A percentile compares a stretch with the other conserved stretches of the same genome.
Evolutionary conservation across 1,140 invertebrate genomes (phyloP).

Genomic region (Drosophila albomicans): DNA sequence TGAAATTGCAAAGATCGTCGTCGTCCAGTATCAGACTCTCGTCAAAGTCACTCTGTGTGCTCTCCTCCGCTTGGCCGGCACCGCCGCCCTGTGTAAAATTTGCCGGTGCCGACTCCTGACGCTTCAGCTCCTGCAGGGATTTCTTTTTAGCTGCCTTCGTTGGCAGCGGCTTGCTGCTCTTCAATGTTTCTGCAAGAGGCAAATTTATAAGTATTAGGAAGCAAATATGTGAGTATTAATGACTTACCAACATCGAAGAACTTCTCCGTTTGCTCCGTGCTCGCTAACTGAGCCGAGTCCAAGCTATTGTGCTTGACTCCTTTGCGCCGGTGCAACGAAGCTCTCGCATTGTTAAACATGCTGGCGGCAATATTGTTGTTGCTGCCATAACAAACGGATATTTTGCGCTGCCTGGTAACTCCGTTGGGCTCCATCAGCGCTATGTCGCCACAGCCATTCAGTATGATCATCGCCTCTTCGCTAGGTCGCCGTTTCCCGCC

Average conservation of each 20-base stretch:
- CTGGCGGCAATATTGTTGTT: slow-evolving; percentile 69
- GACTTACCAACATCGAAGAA: slow-evolving; percentile 70
- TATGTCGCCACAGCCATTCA: slow-evolving; percentile 68
- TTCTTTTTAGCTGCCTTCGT: slow-evolving; percentile 57
- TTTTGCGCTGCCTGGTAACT: slow-evolving; percentile 58
- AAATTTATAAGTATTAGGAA: background rate
- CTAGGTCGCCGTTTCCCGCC: slow-evolving; percentile 89
- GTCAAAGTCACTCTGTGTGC: slow-evolving; percentile 69
- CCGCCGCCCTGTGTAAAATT: slow-evolving; percentile 20
- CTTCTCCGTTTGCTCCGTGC: slow-evolving; percentile 51
- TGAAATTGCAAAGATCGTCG: slow-evolving; percentile 79
- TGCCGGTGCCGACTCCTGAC: slow-evolving; percentile 72
- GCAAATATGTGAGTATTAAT: too few species aligned
- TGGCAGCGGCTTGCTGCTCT: slow-evolving; percentile 37
- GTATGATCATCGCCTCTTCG: slow-evolving; percentile 91
- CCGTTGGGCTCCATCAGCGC: slow-evolving; percentile 38
- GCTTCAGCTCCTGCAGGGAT: slow-evolving; percentile 48
- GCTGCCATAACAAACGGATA: slow-evolving; percentile 77
- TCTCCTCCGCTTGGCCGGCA: slow-evolving; percentile 35
- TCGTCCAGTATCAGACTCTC: slow-evolving; percentile 79
- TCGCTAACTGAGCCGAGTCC: slow-evolving; percentile 35
- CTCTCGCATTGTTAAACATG: slow-evolving; percentile 34
- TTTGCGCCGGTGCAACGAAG: slow-evolving; percentile 60
- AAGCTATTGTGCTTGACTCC: slow-evolving; percentile 64
- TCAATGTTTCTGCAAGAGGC: slow-evolving; percentile 61